A percentile compares a stretch with the other conserved stretches of the same genome.
Evolutionary conservation across 2,797 vertebrate species (phyloP).

Genomic region (Corythornis leucogaster): DNA sequence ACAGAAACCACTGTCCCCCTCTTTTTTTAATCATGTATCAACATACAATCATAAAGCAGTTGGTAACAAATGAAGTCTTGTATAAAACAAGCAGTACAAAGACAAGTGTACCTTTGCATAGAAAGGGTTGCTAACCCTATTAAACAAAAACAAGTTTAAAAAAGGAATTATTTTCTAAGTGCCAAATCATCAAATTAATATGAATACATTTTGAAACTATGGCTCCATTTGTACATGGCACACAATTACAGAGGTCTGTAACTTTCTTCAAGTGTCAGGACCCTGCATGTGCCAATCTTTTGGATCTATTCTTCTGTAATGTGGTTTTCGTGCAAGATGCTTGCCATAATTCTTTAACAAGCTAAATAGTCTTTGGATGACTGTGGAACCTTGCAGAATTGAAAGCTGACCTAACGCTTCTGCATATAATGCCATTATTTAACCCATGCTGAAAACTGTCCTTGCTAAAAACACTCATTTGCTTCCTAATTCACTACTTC

Average conservation of each 20-base stretch:
- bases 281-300: neutral
- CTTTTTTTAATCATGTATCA: slow-evolving; percentile 8
- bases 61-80: slow-evolving; percentile 19
- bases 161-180: slow-evolving; percentile 34
- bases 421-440: neutral
- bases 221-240: neutral
- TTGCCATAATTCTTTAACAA: neutral
- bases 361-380: neutral
- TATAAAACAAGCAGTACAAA: slow-evolving; percentile 28
- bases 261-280: neutral
- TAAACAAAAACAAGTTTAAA: neutral
- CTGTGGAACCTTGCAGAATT: neutral
- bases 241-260: neutral
- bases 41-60: slow-evolving; percentile 1
- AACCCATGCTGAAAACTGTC: neutral
- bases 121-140: slow-evolving; percentile 32
- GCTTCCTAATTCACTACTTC: neutral
- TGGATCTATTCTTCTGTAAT: neutral
- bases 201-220: neutral
- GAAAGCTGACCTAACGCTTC: neutral
- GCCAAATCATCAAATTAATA: slow-evolving; percentile 24
- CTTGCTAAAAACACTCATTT: neutral
- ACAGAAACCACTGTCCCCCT: neutral
- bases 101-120: slow-evolving; percentile 74
- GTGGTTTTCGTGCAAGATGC: neutral